Base-by-base conservation (phyloP, 2,888 invertebrate genomes). In the Caenorhabditis afra region DNA sequence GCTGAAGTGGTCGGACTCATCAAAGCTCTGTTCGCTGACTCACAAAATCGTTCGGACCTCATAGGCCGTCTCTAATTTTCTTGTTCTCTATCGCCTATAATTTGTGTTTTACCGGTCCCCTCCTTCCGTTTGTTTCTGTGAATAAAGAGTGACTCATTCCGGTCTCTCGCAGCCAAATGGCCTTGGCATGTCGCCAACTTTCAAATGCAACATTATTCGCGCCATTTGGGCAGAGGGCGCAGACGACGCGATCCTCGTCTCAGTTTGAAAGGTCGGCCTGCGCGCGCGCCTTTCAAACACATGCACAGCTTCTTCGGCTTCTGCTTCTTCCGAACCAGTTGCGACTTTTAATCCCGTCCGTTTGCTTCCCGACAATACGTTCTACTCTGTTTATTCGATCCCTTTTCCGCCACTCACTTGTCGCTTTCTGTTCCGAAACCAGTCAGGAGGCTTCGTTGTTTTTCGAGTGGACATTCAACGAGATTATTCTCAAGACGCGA, bases 1-100 rank as follows among this genome's bases (percentile, higher is more conserved):
- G 45, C 66, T 16, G 87, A 89, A 78, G 85, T 89, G 10, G 61
- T 79, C 16, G 65, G 70, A n/a, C 76, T 86, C 29, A 62, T 86
- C 73, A 76, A 81, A 47, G 84, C 85, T 1, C 79, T 86, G 29
- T 86, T 86, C 78, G 70, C 81, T 50, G 84, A 86, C 53, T 81
- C 84, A 1, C 75, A 82, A 55, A 75, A 84, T 20, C 75, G 85
- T 16, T 74, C 71, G 12, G 68, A 76, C 4, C 66, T 65, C 5
- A 78, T 78, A n/a, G 47, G 64, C 58, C 57, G 70, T 7, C 39
- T 77, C 22, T 77, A 53, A 65, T 23, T 22, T 16, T 20, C 5
- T 23, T n/a, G n/a, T n/a, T n/a, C n/a, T n/a, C n/a, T n/a, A n/a
- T 12, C 11, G 16, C 23, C 5, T 49, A 16, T 50, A 29, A 52